These are phyloP conservation scores for fruit fly (Drosophila melanogaster) DNA, from an alignment of 1,140 invertebrate genomes.

Conservation along the genomic window Release_6_plus_ISO1_MT NC_004354.4:10429501-10430000, in stretches of 20 bases:
- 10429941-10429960: no score
- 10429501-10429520: not conserved
- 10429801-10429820: not conserved
- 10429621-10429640: not conserved
- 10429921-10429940: no score
- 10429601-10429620: conserved; percentile 7
- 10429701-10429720: not conserved
- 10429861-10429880: no score
- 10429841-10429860: no score
- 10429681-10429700: not conserved
- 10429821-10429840: no score
- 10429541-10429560: not conserved
- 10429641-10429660: not conserved
- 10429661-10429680: conserved; percentile 1
- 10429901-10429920: no score
- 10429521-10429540: not conserved
- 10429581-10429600: conserved; percentile 23
- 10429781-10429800: not conserved
- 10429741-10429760: not conserved
- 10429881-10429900: no score
- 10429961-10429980: no score
- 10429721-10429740: not conserved
- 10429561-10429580: not conserved
- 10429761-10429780: no score
- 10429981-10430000: no score